Evolutionary conservation across 2,888 invertebrate genomes (phyloP).

Genomic region (Caradrina kadenii): DNA sequence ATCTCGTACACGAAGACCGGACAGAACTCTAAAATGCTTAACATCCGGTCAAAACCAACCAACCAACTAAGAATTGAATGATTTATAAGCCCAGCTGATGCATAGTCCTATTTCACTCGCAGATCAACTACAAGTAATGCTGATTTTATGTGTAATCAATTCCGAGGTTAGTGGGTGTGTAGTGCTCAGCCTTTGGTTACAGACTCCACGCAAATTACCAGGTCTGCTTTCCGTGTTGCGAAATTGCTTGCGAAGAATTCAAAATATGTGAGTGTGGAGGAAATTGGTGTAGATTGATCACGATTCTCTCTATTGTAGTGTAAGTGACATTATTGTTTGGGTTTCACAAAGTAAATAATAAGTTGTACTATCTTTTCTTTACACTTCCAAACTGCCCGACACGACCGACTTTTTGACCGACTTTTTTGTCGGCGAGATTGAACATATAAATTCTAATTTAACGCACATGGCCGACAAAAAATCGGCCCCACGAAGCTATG

Average conservation of each 20-base stretch:
- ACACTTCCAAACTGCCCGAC: too few relatives aligned
- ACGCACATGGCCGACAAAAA: too few relatives aligned
- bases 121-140: conserved; percentile 52
- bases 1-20: not conserved
- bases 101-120: conserved; percentile 43
- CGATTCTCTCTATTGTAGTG: conserved; percentile 19
- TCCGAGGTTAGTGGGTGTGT: conserved; percentile 61
- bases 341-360: conserved; percentile 3
- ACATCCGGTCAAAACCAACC: not conserved
- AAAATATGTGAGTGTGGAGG: conserved; percentile 49
- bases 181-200: conserved; percentile 57
- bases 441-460: too few relatives aligned
- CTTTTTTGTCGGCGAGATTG: too few relatives aligned
- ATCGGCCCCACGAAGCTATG: too few relatives aligned
- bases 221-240: conserved; percentile 54
- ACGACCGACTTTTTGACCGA: too few relatives aligned
- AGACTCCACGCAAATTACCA: conserved; percentile 57
- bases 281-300: conserved; percentile 35
- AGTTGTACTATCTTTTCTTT: too few relatives aligned
- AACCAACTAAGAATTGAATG: conserved; percentile 36
- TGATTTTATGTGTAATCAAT: conserved; percentile 64
- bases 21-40: not conserved
- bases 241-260: conserved; percentile 53
- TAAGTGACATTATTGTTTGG: conserved; percentile 29
- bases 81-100: conserved; percentile 39